Conservation (phyloP, 2,888 invertebrate genomes). For the Apamea monoglypha region DNA sequence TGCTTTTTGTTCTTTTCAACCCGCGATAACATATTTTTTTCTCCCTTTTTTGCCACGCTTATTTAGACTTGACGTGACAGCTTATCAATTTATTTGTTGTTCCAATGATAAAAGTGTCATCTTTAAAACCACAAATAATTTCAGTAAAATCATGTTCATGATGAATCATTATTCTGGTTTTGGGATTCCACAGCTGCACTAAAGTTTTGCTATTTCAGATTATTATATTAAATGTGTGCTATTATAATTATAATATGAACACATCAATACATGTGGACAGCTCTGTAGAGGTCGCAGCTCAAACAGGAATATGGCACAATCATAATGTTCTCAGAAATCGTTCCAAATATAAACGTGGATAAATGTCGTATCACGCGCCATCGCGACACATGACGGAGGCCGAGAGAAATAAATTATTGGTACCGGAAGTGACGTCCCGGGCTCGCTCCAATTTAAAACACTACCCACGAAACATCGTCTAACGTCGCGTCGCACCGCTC, state of each 20-base stretch:
- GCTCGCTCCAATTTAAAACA: constrained; percentile 88
- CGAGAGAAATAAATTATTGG: constrained; percentile 88
- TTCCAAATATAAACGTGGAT: constrained; percentile 86
- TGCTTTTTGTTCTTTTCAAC: constrained; percentile 57
- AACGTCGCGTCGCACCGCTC: constrained; percentile 59
- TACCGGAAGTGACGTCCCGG: constrained; percentile 89
- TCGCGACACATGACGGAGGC: constrained; percentile 87
- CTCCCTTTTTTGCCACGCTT: constrained; percentile 45
- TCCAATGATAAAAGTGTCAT: constrained; percentile 46
- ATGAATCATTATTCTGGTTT: not conserved
- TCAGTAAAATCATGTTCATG: not conserved
- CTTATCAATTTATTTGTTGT: constrained; percentile 57
- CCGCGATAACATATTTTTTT: constrained; percentile 59
- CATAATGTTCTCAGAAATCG: constrained; percentile 84
- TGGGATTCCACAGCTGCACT: not conserved
- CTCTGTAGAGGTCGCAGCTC: constrained; percentile 62
- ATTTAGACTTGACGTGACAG: constrained; percentile 45
- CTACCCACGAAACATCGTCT: constrained; percentile 75
- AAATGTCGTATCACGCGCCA: constrained; percentile 86
- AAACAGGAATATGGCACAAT: constrained; percentile 81
- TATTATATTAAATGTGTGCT: constrained; percentile 20
- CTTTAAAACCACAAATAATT: constrained; percentile 31
- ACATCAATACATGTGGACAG: constrained; percentile 57
- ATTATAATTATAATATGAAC: constrained; percentile 46
- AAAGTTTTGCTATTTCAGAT: constrained; percentile 27